Evolutionary conservation across 2,888 invertebrate species (phyloP).

Genomic region (Drosophila incognita): DNA sequence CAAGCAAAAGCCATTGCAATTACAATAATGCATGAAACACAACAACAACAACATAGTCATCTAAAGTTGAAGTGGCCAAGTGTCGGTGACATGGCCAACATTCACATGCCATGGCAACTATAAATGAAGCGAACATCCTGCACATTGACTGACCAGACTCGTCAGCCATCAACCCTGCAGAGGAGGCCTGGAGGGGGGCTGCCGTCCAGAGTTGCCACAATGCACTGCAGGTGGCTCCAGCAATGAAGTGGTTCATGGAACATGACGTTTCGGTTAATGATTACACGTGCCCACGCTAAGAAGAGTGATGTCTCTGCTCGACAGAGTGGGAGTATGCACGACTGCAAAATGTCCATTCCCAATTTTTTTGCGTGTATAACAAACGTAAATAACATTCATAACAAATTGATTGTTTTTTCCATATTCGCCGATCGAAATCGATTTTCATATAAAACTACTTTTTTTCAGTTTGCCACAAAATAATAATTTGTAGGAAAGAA

Average conservation of each 20-base stretch:
- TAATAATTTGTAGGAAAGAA: not conserved
- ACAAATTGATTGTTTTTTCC: not conserved
- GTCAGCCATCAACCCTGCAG: constrained; percentile 10
- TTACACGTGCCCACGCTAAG: constrained; percentile 65
- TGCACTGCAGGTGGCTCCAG: constrained; percentile 17
- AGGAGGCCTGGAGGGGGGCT: not conserved
- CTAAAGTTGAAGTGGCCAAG: constrained; percentile 45
- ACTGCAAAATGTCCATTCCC: not conserved
- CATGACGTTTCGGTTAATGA: constrained; percentile 60
- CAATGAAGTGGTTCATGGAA: constrained; percentile 67
- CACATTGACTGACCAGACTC: constrained; percentile 34
- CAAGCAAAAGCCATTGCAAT: constrained; percentile 47
- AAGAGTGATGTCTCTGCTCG: not conserved
- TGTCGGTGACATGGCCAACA: constrained; percentile 43
- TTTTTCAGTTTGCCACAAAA: not conserved
- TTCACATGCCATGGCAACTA: constrained; percentile 48
- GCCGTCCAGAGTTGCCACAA: constrained; percentile 13
- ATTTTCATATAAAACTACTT: not conserved
- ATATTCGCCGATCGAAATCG: not conserved
- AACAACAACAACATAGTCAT: constrained; percentile 42
- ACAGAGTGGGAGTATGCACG: not conserved
- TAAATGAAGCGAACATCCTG: constrained; percentile 56
- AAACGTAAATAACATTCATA: not conserved
- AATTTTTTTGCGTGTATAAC: not conserved
- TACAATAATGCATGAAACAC: constrained; percentile 58